Conservation (phyloP, 2,888 invertebrate species). For the Drosophila subquinaria region DNA sequence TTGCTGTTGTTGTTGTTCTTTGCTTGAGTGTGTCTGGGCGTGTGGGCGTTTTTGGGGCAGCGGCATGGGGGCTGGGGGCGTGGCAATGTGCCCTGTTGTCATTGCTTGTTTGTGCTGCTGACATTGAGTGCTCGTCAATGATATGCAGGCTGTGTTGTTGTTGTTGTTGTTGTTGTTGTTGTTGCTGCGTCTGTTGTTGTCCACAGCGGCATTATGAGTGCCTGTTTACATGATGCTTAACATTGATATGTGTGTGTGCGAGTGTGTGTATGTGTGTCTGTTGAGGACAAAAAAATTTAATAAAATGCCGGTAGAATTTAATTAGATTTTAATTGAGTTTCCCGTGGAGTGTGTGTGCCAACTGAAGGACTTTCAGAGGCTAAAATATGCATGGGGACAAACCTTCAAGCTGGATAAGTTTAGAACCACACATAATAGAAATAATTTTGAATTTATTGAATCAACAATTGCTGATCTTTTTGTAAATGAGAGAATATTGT, state of each 20-base stretch:
- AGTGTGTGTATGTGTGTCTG: conserved; percentile 13
- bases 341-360: conserved; percentile 24
- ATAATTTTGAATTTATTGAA: not conserved
- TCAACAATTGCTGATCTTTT: not conserved
- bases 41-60: conserved; percentile 49
- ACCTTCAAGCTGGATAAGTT: not conserved
- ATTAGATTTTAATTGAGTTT: conserved; percentile 78
- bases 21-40: conserved; percentile 49
- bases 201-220: conserved; percentile 68
- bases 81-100: conserved; percentile 70
- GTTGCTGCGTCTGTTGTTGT: conserved; percentile 51
- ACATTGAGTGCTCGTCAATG: conserved; percentile 81
- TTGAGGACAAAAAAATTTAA: conserved; percentile 59
- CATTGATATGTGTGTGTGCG: conserved; percentile 13
- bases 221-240: conserved; percentile 76
- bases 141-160: conserved; percentile 66
- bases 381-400: not conserved
- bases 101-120: conserved; percentile 75
- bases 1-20: conserved; percentile 42
- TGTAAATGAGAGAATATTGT: not conserved
- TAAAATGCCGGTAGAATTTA: conserved; percentile 77
- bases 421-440: not conserved
- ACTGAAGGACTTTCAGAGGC: conserved; percentile 4
- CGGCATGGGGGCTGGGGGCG: conserved; percentile 38
- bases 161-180: conserved; percentile 24